Conservation (phyloP, 1,140 invertebrate species). For the Sycophaga agraensis region DNA sequence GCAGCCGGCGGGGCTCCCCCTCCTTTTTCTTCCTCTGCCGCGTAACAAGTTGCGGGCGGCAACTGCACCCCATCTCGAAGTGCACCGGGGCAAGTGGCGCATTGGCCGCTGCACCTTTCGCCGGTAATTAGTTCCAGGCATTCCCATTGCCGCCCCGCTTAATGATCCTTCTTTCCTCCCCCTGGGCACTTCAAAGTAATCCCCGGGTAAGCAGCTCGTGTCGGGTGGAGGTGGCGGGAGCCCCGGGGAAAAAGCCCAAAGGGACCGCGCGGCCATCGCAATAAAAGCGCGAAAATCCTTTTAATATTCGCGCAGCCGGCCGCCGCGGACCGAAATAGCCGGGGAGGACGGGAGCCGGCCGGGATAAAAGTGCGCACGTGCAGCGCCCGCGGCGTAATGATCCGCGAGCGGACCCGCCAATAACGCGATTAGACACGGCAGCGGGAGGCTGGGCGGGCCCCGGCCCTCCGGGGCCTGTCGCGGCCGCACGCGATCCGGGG, state of each 20-base stretch:
- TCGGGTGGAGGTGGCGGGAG: background rate
- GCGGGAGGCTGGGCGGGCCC: background rate
- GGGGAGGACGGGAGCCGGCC: background rate
- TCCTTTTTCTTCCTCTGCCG: slow-evolving; percentile 9
- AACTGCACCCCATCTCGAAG: too few relatives aligned
- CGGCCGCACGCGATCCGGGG: too few relatives aligned
- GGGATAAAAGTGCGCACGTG: background rate
- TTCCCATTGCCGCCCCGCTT: slow-evolving; percentile 16
- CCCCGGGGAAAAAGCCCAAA: slow-evolving; percentile 3
- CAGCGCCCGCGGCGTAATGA: slow-evolving; percentile 24
- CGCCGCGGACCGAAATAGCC: background rate
- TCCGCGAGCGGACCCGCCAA: slow-evolving; percentile 23
- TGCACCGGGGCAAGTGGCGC: too few relatives aligned
- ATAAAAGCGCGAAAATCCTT: slow-evolving; percentile 28
- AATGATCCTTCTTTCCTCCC: slow-evolving; percentile 22
- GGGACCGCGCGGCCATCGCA: background rate
- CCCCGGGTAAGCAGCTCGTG: slow-evolving; percentile 13
- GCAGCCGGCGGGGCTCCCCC: background rate
- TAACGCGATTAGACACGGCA: slow-evolving; percentile 29
- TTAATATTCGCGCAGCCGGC: slow-evolving; percentile 12
- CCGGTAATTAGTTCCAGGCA: slow-evolving; percentile 24
- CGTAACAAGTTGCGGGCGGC: slow-evolving; percentile 29
- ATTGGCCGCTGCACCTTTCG: slow-evolving; percentile 19
- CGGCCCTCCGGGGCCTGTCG: background rate
- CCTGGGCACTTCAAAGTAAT: slow-evolving; percentile 32